Base-by-base conservation (phyloP, 2,888 invertebrate genomes). In the Oligia strigilis region DNA sequence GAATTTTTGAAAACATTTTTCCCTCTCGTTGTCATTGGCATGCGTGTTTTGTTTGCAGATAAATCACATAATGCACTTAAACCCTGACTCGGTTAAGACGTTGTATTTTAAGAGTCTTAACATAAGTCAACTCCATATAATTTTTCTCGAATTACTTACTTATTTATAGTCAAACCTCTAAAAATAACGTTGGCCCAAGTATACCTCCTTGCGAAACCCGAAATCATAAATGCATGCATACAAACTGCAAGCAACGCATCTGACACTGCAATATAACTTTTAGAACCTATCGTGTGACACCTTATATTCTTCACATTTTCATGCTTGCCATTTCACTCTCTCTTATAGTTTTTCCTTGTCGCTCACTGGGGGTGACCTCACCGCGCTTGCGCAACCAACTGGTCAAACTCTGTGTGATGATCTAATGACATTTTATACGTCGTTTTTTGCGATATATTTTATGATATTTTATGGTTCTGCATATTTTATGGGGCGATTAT, bases 321-420 rank as follows among this genome's bases (percentile, higher is more conserved):
- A 40, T 60, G 65, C 49, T 71, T 76, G 74, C 81, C 77, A 78
- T 80, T 85, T 83, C 83, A 82, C 81, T 87, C 83, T 83, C 60
- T 69, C 81, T 62, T 64, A 70, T 72, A 58, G 46, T 73, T 77
- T 78, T 83, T 85, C 78, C 84, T 77, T 75, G 74, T 84, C 80
- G n/a, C 66, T 8, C 46, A 46, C 69, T 75, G 49, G 58, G 60
- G 80, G 74, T 90, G 89, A 89, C 83, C 83, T 90, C 90, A 90
- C 58, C 77, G 75, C 80, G 81, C 66, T 90, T 89, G 87, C 90
- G 90, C 88, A 88, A 90, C 78, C 19, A 72, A 83, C 86, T 77
- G 72, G 81, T 82, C 64, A 23, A 72, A 78, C 71, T 29, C 64
- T 77, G 52, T 75, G 13, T 36, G 85, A 84, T 89, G 89, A 84